These are phyloP conservation scores for Garrulus glandarius DNA, from an alignment of 2,797 vertebrate species.

Conservation along the genomic window DNA sequence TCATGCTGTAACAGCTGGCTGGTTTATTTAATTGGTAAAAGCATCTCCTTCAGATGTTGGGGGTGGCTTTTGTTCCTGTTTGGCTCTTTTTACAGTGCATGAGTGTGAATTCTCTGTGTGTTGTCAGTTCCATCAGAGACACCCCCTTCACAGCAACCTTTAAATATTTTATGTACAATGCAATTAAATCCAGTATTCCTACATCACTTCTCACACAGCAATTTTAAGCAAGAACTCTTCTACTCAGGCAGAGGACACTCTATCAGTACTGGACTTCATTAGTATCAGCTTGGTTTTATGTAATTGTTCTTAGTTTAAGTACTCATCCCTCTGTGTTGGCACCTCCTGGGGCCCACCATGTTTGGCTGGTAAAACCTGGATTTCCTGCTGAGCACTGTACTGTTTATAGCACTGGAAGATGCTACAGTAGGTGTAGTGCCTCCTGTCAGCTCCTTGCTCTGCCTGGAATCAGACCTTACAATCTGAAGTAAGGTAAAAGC, in stretches of 20 bases:
- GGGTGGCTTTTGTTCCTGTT: neutral
- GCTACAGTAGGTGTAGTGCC: fast-evolving
- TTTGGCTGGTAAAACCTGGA: neutral
- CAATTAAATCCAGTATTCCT: neutral
- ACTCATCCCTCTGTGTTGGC: neutral
- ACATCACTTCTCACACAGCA: neutral
- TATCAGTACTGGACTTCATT: neutral
- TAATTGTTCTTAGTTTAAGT: neutral
- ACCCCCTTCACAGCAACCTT: neutral
- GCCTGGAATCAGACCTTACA: neutral
- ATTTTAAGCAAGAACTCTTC: neutral
- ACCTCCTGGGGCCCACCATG: neutral
- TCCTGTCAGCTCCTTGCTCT: neutral
- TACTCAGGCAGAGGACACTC: neutral
- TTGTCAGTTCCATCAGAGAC: neutral
- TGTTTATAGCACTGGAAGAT: neutral
- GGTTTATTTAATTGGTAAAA: neutral
- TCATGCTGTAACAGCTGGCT: neutral
- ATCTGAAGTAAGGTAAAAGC: neutral
- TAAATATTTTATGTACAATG: neutral
- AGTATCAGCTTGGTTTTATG: neutral
- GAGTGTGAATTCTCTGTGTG: neutral
- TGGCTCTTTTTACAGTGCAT: neutral
- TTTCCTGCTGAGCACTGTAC: neutral
- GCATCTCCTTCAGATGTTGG: neutral